Evolutionary conservation across 2,888 invertebrate genomes (phyloP).

Genomic region (Harpalus rubripes): DNA sequence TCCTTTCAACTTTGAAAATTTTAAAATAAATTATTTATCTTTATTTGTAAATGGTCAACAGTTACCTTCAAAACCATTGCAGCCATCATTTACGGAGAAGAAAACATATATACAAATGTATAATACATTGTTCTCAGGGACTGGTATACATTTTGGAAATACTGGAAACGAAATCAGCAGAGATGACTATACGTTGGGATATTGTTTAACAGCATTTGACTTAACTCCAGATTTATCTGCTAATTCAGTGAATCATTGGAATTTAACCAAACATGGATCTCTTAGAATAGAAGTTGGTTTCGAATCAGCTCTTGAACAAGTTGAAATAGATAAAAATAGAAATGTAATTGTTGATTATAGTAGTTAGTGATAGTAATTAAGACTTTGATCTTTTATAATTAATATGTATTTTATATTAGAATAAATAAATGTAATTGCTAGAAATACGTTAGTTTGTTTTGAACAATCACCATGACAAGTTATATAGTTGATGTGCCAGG

Average conservation of each 20-base stretch:
- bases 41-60: conserved; percentile 69
- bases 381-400: too few relatives aligned
- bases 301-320: too few relatives aligned
- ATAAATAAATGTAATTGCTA: background rate
- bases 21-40: conserved; percentile 67
- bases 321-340: too few relatives aligned
- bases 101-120: conserved; percentile 70
- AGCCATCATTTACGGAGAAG: conserved; percentile 68
- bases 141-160: conserved; percentile 69
- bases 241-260: conserved; percentile 68
- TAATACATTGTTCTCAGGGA: conserved; percentile 70
- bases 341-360: too few relatives aligned
- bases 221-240: conserved; percentile 71
- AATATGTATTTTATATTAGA: too few relatives aligned
- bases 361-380: too few relatives aligned
- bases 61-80: conserved; percentile 69
- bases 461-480: background rate
- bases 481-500: conserved; percentile 13
- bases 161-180: conserved; percentile 68
- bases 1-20: conserved; percentile 68
- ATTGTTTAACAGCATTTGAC: conserved; percentile 71
- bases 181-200: conserved; percentile 68
- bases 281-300: conserved; percentile 71
- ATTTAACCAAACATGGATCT: conserved; percentile 68
- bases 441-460: background rate